Base-by-base conservation (phyloP, 2,113 vertebrate species). In the Peromyscus californicus region DNA sequence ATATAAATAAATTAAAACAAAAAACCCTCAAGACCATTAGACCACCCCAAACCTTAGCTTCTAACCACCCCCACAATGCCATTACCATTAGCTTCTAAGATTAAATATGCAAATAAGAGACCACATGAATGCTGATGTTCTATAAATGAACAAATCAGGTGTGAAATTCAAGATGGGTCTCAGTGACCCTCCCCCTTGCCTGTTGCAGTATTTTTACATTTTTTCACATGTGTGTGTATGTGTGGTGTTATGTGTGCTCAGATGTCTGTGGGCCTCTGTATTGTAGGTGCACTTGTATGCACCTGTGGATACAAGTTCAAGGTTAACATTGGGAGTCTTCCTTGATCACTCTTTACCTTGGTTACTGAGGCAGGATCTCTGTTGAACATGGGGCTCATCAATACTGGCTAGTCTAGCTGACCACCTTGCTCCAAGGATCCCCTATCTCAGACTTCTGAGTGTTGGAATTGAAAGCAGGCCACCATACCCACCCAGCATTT, bases 81-180 rank as follows among this genome's bases (percentile, higher is more conserved):
- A 39, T 95, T 83, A 29, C 36, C 51, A 26, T 95, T 67, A 48
- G 54, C 87, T 67, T 89, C 95, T 65, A 80, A 72, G 48, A 79
- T 84, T 82, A 84, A 90, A 36, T 36, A 89, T 87, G 61, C 80
- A 87, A 95, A 82, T 82, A 45, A 78, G 76, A 91, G 85, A 74
- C 21, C 57, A 6, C 45, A 54, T 51, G 12, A 29, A 24, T 87
- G 31, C 42, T 79, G 31, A 12, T 63, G 22, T 74, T 91, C 87
- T 78, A 22, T 76, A 95, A 88, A 76, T 86, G 89, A 42, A 36
- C 57, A 65, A 31, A 36, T 69, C 63, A 92, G 87, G 51, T 76
- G 79, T 33, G 76, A 33, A 54, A 79, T 51, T 31, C 48, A 63
- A 89, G 61, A 42, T 79, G 54, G 26, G 19, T 69, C 72, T 89